Base-by-base conservation (phyloP, 1,140 invertebrate genomes). In the Ooceraea biroi region DNA sequence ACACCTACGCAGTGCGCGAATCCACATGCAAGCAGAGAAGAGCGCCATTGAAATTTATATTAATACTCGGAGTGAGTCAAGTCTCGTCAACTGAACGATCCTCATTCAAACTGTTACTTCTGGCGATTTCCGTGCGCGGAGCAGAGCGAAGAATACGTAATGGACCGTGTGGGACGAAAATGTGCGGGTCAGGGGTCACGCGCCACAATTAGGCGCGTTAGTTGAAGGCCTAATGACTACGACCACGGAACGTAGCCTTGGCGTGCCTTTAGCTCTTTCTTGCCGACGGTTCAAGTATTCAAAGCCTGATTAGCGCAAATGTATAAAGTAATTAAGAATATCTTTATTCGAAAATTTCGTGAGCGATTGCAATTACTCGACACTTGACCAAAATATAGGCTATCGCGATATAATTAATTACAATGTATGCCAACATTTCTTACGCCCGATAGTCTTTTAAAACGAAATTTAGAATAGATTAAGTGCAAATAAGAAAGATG, bases 1-100 rank as follows among this genome's bases (percentile, higher is more conserved):
- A 61, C 61, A 12, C 55, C 72, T 44, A 78, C 61, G 66, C 44
- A 25, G 10, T 57, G 22, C 27, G 46, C 46, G 50, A 36, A 30
- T 61, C 12, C 57, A 66, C 10, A 25, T 41, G 55, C 72, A 58
- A 36, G 52, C 68, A n/a, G n/a, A n/a, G 44, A 61, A 41, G 80
- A 63, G 65, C 65, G 73, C 87, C 86, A 90, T 91, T 90, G 89
- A 91, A 91, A 91, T 91, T 91, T 91, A 90, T 89, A 91, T 91
- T 87, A 85, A 89, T 88, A 88, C 78, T 83, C 71, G 88, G 80
- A 66, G 74, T 73, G 82, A 86, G 77, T 82, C 63, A 48, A 84
- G 58, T 36, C 19, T 60, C 84, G 48, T 61, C 25, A 82, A 77
- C 30, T 71, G 61, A 77, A 68, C 78, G 85, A 89, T 84, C 82